Conservation (phyloP, 2,888 invertebrate species). For the Trichopria drosophilae region DNA sequence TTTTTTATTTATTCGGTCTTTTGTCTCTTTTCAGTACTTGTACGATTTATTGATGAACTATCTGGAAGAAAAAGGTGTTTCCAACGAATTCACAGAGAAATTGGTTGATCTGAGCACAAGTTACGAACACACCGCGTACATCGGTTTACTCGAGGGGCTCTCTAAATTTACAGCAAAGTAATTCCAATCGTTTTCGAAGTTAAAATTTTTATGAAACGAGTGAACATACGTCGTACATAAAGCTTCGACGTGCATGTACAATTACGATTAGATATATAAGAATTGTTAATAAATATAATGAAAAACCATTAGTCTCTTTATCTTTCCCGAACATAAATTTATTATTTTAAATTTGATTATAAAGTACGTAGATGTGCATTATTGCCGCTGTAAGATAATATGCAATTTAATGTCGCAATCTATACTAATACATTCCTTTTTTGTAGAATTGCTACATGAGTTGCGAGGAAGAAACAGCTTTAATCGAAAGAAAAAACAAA, state of each 20-base stretch:
- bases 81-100: conserved; percentile 89
- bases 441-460: too few relatives aligned
- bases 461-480: too few relatives aligned
- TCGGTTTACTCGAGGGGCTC: conserved; percentile 82
- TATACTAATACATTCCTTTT: too few relatives aligned
- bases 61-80: conserved; percentile 93
- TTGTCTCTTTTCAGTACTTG: conserved; percentile 71
- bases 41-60: conserved; percentile 94
- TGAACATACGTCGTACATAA: conserved; percentile 32
- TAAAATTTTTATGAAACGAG: conserved; percentile 10
- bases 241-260: too few relatives aligned
- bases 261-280: conserved; percentile 27
- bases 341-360: too few relatives aligned
- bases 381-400: too few relatives aligned
- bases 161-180: conserved; percentile 78
- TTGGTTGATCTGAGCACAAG: conserved; percentile 85
- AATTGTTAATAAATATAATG: conserved; percentile 29
- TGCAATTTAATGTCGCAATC: too few relatives aligned
- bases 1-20: conserved; percentile 1
- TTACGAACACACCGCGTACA: conserved; percentile 91
- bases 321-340: too few relatives aligned
- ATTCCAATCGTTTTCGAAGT: conserved; percentile 26
- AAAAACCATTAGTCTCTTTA: too few relatives aligned
- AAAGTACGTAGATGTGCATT: too few relatives aligned
- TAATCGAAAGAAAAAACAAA: too few relatives aligned